Evolutionary conservation across 2,888 invertebrate species (phyloP).

Genomic region (Erannis defoliaria): DNA sequence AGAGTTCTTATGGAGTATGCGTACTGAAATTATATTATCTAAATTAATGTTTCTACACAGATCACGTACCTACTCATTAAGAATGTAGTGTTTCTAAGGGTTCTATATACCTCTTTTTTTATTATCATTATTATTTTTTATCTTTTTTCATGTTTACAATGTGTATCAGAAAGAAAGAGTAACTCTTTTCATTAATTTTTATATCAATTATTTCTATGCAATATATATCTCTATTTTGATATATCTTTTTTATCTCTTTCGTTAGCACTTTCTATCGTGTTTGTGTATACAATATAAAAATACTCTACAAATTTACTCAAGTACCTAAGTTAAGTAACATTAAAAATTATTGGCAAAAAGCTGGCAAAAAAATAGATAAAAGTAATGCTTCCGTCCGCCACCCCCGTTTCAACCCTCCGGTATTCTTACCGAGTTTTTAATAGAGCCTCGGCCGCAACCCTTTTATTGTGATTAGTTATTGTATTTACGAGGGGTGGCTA

Average conservation of each 20-base stretch:
- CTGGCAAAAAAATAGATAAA: constrained; percentile 59
- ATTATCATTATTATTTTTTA: no score
- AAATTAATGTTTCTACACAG: background rate
- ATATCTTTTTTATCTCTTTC: no score
- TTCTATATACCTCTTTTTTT: no score
- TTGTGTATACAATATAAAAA: background rate
- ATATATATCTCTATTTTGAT: no score
- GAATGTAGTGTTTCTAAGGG: no score
- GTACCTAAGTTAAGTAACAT: background rate
- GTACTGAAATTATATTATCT: background rate
- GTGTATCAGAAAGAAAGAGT: no score
- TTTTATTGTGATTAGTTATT: constrained; percentile 86
- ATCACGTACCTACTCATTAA: no score
- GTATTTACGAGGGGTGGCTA: constrained; percentile 69
- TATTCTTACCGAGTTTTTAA: constrained; percentile 84
- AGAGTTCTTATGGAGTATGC: background rate
- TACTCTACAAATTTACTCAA: background rate
- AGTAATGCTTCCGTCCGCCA: constrained; percentile 48
- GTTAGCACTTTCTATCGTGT: no score
- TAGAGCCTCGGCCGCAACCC: constrained; percentile 79
- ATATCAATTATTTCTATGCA: no score
- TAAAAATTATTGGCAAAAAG: constrained; percentile 55
- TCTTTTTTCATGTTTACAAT: no score
- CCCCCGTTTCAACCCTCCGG: constrained; percentile 57
- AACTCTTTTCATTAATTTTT: no score